Conservation (phyloP, 1,140 invertebrate species). For the Drosophila lacteicornis region DNA sequence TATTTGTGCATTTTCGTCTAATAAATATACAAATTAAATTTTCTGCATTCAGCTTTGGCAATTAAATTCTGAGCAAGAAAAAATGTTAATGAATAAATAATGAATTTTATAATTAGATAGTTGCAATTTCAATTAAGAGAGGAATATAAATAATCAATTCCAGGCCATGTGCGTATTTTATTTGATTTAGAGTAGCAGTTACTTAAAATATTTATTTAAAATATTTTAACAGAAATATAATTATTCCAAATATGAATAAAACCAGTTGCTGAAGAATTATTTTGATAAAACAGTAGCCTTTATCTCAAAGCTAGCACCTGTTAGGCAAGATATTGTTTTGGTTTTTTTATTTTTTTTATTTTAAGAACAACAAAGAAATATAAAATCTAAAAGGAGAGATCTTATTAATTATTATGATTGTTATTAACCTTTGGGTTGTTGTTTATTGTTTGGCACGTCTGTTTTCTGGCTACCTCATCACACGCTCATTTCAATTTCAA, state of each 20-base stretch:
- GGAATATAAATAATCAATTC: not conserved
- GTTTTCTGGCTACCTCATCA: constrained; percentile 27
- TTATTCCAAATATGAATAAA: not conserved
- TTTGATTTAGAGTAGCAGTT: not conserved
- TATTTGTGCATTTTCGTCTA: constrained; percentile 40
- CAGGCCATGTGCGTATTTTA: not conserved
- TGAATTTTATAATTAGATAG: not conserved
- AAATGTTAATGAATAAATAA: not conserved
- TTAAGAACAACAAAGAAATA: constrained; percentile 25
- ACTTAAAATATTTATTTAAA: not conserved
- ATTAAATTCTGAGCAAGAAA: not conserved
- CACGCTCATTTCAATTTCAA: constrained; percentile 16
- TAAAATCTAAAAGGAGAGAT: constrained; percentile 4
- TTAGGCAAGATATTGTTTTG: not conserved
- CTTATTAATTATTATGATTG: constrained; percentile 55
- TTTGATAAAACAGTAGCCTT: too few species aligned
- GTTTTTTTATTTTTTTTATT: not conserved
- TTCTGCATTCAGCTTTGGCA: not conserved
- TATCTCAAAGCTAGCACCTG: not conserved
- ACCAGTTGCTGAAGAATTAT: not conserved
- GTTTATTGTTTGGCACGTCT: constrained; percentile 41
- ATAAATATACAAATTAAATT: constrained; percentile 53
- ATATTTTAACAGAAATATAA: not conserved
- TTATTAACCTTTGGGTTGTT: constrained; percentile 51
- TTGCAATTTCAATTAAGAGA: not conserved